Conservation (phyloP, 2,888 invertebrate genomes). For the Entomobrya multifasciata region DNA sequence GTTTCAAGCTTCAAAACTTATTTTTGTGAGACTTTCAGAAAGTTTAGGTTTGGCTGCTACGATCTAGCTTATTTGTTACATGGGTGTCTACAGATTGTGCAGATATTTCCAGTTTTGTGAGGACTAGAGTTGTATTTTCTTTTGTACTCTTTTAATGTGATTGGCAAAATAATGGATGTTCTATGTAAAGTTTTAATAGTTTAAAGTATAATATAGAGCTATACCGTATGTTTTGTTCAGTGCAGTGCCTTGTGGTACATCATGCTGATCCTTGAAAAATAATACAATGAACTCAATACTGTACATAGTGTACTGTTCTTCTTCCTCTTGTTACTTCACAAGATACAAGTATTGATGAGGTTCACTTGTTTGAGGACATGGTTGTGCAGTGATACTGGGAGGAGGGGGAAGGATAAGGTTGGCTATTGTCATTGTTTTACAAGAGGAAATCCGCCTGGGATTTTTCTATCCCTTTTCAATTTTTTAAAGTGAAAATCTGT, state of each 20-base stretch:
- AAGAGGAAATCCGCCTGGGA: slow-evolving; percentile 49
- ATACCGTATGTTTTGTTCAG: neutral
- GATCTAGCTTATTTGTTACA: neutral
- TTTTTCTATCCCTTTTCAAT: slow-evolving; percentile 60
- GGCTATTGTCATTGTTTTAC: neutral
- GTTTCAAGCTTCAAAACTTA: too few relatives aligned
- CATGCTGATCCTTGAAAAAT: neutral
- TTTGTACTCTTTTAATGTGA: slow-evolving; percentile 37
- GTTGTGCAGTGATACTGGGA: neutral
- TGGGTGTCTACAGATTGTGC: neutral
- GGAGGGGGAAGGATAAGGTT: neutral
- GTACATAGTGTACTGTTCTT: neutral
- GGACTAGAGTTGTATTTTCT: neutral
- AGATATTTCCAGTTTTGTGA: neutral
- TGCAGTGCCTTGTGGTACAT: neutral
- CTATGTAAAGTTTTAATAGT: neutral
- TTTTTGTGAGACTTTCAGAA: too few relatives aligned
- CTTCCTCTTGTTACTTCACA: slow-evolving; percentile 1
- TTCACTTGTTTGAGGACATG: slow-evolving; percentile 24
- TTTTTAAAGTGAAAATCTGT: slow-evolving; percentile 58
- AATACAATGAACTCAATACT: too few relatives aligned
- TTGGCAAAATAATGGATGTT: slow-evolving; percentile 52
- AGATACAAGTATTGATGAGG: slow-evolving; percentile 35
- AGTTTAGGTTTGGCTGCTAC: neutral
- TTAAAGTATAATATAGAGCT: slow-evolving; percentile 1